Conservation (phyloP, 2,888 invertebrate species). For the Pyrgus malvae region DNA sequence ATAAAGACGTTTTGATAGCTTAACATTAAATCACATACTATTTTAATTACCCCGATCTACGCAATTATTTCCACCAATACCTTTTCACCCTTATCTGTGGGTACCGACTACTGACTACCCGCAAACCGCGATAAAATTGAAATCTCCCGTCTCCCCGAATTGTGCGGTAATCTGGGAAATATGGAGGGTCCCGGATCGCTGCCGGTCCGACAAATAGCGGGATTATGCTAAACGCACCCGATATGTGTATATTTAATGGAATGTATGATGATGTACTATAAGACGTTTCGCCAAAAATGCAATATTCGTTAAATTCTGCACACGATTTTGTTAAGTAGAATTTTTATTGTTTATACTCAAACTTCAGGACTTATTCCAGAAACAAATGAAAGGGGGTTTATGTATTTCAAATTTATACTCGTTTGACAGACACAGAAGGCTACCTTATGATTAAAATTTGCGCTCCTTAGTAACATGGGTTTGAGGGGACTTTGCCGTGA, state of each 20-base stretch:
- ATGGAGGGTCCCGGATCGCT: slow-evolving; percentile 38
- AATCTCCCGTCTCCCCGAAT: slow-evolving; percentile 33
- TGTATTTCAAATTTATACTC: no score
- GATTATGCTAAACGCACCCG: slow-evolving; percentile 41
- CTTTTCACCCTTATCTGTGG: neutral
- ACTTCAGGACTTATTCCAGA: no score
- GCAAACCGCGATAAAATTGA: slow-evolving; percentile 39
- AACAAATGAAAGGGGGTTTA: no score
- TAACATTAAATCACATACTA: no score
- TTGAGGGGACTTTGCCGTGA: no score
- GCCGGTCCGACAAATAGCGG: slow-evolving; percentile 39
- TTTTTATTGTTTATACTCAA: no score
- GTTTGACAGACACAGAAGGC: no score
- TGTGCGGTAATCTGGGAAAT: slow-evolving; percentile 39
- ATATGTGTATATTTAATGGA: slow-evolving; percentile 21
- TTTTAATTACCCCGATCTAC: no score
- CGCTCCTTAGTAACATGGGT: no score
- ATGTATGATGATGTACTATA: neutral
- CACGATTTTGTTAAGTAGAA: no score
- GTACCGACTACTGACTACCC: neutral
- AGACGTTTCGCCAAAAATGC: neutral
- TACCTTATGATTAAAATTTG: no score
- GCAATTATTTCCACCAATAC: neutral
- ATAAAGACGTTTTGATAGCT: no score
- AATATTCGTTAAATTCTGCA: slow-evolving; percentile 21